A percentile compares a stretch with the other conserved stretches of the same genome.
phyloP scores from a whole-genome alignment of 2,797 vertebrate species.

The Molossus molossus region DNA sequence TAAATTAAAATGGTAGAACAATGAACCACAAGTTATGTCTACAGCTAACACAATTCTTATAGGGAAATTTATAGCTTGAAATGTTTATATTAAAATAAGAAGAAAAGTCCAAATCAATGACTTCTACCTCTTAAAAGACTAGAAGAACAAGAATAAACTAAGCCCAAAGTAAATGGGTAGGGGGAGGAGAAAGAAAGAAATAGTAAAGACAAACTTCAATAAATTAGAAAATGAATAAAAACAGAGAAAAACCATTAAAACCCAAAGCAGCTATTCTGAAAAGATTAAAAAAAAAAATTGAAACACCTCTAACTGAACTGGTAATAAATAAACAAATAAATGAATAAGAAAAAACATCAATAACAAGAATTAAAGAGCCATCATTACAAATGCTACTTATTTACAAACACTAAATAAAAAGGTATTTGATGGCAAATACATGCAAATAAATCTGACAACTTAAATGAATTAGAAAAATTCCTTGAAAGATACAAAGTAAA shows the following conservation, averaged over 20 bases:
- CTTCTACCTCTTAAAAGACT: neutral
- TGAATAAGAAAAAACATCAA: no score
- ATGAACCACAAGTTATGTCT: neutral
- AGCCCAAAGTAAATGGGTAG: neutral
- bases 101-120: neutral
- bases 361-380: no score
- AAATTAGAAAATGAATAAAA: neutral
- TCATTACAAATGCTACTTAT: no score
- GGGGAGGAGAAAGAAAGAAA: neutral
- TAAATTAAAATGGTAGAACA: neutral
- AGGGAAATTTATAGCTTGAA: constrained; percentile 35
- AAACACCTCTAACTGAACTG: no score
- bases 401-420: no score
- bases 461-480: no score
- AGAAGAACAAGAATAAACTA: neutral
- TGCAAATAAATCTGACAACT: no score
- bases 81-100: neutral
- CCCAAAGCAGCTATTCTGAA: no score
- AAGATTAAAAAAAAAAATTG: no score
- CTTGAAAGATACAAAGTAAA: no score
- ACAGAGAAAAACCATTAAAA: neutral
- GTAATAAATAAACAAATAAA: no score
- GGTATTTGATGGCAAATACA: no score
- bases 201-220: neutral
- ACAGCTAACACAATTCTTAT: neutral